A percentile compares a stretch with the other conserved stretches of the same genome.
phyloP scores from a whole-genome alignment of 2,797 vertebrate genomes.

The Lophura swinhoii region DNA sequence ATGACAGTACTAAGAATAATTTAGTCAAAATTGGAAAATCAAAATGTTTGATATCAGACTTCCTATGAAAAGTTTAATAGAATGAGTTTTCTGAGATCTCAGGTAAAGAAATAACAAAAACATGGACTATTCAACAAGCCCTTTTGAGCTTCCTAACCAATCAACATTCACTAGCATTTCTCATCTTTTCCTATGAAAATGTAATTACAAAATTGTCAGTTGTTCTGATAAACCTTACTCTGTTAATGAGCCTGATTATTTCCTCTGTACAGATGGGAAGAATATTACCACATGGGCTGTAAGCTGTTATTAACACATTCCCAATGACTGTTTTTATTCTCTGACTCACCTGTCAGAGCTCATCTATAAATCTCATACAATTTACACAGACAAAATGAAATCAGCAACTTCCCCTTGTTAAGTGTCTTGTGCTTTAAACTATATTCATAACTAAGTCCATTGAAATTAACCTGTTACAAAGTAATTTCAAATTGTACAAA shows the following conservation, averaged over 20 bases:
- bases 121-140: conserved; percentile 10
- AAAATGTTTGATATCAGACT: not conserved
- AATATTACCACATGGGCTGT: conserved; percentile 1
- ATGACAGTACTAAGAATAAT: not conserved
- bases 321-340: conserved; percentile 41
- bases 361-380: not conserved
- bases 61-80: not conserved
- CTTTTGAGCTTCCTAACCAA: conserved; percentile 1
- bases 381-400: not conserved
- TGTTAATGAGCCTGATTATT: conserved; percentile 51
- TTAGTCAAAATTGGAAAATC: not conserved
- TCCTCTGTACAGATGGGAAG: conserved; percentile 20
- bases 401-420: not conserved
- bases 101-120: conserved; percentile 6
- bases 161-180: conserved; percentile 9
- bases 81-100: not conserved
- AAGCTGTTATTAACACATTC: conserved; percentile 15
- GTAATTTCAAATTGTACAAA: not conserved
- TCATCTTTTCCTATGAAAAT: conserved; percentile 22
- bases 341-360: not conserved
- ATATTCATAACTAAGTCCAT: not conserved
- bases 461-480: not conserved
- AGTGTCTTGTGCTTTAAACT: not conserved
- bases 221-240: conserved; percentile 9
- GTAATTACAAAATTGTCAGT: not conserved